Evolutionary conservation across 1,140 invertebrate species (phyloP), one percentile per base, ranked within the genome.

Genomic region (Papilio helenus): DNA sequence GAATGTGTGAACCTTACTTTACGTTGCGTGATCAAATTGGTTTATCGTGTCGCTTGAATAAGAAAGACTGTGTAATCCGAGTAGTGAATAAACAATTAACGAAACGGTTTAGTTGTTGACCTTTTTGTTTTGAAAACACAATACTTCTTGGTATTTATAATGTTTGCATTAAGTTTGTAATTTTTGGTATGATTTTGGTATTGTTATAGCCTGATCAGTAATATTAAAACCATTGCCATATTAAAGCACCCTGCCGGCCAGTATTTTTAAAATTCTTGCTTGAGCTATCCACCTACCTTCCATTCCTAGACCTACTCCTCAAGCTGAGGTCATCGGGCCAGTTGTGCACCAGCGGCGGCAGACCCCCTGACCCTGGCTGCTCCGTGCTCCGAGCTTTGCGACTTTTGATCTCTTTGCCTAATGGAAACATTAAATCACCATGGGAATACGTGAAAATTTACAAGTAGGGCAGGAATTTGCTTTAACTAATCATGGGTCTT

Each of bases 361-460:
- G 88, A 0, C 86, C 72, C 8, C 80, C 85, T 7, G 39, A 84
- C 2, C 85, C 86, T 14, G 90, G 89, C 39, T 93, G 89, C 49
- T 93, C 92, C 0, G 90, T 94, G 79, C 90, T 94, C 20, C 88
- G 81, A 20, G 90, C 83, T 80, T 93, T 93, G 18, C 92, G 89
- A 8, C 87, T 74, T 65, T 87, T 87, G 3, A 89, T 29, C 58
- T 94, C 91, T 84, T 92, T 92, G 49, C 87, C 91, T 93, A 46
- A 12, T 79, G 55, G 20, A 79, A 80, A 44, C 7, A 61, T 42
- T 76, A 80, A 1, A 29, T 29, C 29, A 29, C 29, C 29, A 29
- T 29, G 29, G 29, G 3, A 29, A 3, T 29, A 29, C 3, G 29
- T 29, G n/a, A 29, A 29, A 29, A 29, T 29, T 3, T 29, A 29